phyloP scores from a whole-genome alignment of 2,113 vertebrate species.

The Papio anubis region DNA sequence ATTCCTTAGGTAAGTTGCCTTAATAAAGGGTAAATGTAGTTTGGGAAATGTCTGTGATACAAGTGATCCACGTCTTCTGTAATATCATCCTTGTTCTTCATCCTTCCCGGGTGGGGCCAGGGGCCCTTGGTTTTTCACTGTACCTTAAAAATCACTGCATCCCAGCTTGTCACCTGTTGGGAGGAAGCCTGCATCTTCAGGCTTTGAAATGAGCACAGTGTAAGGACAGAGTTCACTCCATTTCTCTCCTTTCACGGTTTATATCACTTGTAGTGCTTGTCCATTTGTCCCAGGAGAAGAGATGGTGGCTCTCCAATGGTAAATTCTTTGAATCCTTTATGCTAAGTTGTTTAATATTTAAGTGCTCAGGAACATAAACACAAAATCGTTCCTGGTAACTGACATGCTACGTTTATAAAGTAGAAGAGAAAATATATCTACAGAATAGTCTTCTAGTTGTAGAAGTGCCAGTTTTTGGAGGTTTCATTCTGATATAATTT shows the following conservation, averaged over 20 bases:
- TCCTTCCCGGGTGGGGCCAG: not conserved
- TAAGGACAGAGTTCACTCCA: not conserved
- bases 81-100: not conserved
- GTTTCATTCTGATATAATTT: not conserved
- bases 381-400: conserved; percentile 3
- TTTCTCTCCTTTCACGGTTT: not conserved
- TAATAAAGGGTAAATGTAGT: not conserved
- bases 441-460: not conserved
- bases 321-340: conserved; percentile 21
- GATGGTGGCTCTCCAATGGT: not conserved
- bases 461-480: not conserved
- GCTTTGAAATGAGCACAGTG: not conserved
- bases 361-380: conserved; percentile 10
- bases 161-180: not conserved
- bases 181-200: not conserved
- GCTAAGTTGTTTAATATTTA: conserved; percentile 65
- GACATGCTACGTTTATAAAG: conserved; percentile 35
- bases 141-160: not conserved
- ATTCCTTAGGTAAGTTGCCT: not conserved
- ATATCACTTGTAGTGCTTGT: not conserved
- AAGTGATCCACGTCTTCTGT: not conserved
- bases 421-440: conserved; percentile 7
- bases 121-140: not conserved
- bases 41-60: not conserved
- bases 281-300: not conserved